Conservation (phyloP, 2,113 vertebrate species). For the Pangasianodon hypophthalmus region DNA sequence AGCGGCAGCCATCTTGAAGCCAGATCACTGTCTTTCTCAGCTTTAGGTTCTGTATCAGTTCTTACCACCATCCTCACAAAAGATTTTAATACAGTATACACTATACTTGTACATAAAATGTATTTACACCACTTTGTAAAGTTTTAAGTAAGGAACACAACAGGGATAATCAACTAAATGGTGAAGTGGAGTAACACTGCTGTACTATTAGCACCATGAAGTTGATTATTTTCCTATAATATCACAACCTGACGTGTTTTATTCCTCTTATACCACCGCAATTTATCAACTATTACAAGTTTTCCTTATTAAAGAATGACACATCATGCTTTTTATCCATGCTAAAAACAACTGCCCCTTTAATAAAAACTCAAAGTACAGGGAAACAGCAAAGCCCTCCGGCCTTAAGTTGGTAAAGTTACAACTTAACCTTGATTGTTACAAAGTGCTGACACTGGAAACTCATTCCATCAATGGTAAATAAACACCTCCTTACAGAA, state of each 20-base stretch:
- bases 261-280: not conserved
- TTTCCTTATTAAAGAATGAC: too few species aligned
- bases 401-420: too few species aligned
- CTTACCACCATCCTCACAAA: not conserved
- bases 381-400: too few species aligned
- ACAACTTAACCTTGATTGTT: not conserved
- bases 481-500: not conserved
- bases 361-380: too few species aligned
- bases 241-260: not conserved
- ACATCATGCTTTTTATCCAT: too few species aligned
- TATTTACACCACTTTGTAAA: not conserved
- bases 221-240: not conserved
- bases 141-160: not conserved
- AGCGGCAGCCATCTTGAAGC: not conserved
- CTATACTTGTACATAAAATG: not conserved
- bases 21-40: too few species aligned
- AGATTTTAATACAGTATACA: too few species aligned
- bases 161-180: not conserved
- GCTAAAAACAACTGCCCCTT: too few species aligned
- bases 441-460: not conserved
- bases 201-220: too few species aligned
- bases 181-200: not conserved
- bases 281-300: too few species aligned
- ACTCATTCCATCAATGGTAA: not conserved
- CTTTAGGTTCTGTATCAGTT: too few species aligned